phyloP scores from a whole-genome alignment of 2,888 invertebrate genomes.

The Ecliptopera silaceata region DNA sequence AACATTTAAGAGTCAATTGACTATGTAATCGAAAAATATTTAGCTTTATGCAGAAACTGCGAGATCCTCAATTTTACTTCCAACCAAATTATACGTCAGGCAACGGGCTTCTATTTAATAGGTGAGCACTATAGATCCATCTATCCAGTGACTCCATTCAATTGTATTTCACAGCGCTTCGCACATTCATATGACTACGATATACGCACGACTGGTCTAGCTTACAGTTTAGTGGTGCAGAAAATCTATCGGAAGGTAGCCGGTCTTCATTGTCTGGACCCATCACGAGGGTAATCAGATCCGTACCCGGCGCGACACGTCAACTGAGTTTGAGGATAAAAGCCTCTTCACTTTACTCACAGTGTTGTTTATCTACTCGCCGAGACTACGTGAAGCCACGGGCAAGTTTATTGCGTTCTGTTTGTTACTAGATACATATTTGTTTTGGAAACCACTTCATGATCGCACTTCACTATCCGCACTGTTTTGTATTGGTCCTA shows the following conservation, averaged over 20 bases:
- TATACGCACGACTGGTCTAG: constrained; percentile 4
- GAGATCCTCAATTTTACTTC: too few species aligned
- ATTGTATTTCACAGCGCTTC: background rate
- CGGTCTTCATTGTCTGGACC: too few species aligned
- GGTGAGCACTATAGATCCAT: background rate
- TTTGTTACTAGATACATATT: too few species aligned
- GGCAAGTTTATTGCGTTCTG: too few species aligned
- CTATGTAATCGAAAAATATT: too few species aligned
- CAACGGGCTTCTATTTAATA: too few species aligned
- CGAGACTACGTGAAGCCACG: background rate
- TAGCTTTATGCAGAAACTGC: too few species aligned
- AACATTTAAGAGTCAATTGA: too few species aligned
- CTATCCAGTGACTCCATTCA: background rate
- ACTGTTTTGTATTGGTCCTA: too few species aligned
- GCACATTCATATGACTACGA: constrained; percentile 1
- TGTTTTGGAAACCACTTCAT: too few species aligned
- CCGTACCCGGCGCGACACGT: constrained; percentile 30
- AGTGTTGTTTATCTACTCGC: background rate
- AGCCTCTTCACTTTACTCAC: constrained; percentile 7
- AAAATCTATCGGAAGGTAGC: constrained; percentile 42
- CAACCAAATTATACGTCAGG: too few species aligned
- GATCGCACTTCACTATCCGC: too few species aligned
- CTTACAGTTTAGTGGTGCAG: constrained; percentile 34
- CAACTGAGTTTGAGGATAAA: constrained; percentile 4
- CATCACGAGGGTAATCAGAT: constrained; percentile 48